phyloP scores from a whole-genome alignment of 1,140 invertebrate genomes.

The Eubasilissa regina region DNA sequence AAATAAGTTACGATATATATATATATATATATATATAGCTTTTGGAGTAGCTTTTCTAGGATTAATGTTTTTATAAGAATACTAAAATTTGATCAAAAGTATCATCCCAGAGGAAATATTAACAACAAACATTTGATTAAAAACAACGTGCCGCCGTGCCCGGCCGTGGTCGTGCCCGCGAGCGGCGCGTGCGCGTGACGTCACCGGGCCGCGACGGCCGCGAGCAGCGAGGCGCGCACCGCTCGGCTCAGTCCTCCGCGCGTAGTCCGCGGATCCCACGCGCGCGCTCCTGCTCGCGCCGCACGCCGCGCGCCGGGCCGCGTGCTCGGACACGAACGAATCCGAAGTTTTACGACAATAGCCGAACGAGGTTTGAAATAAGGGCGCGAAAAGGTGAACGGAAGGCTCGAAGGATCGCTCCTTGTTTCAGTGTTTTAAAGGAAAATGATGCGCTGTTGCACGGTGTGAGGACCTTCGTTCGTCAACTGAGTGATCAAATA shows the following conservation, averaged over 20 bases:
- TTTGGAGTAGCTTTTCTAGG: too few relatives aligned
- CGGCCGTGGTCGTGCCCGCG: background rate
- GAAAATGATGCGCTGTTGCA: background rate
- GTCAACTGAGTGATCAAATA: background rate
- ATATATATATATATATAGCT: too few relatives aligned
- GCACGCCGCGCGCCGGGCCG: slow-evolving; percentile 11
- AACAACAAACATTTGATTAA: too few relatives aligned
- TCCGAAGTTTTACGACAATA: slow-evolving; percentile 22
- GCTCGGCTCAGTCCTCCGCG: slow-evolving; percentile 19
- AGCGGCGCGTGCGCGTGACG: slow-evolving; percentile 39
- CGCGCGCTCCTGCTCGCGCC: background rate
- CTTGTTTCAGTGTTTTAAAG: background rate
- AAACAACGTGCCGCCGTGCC: slow-evolving; percentile 4
- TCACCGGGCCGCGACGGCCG: background rate
- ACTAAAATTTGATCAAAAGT: too few relatives aligned
- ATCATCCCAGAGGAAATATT: too few relatives aligned
- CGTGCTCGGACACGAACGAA: slow-evolving; percentile 37
- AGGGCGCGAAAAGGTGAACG: slow-evolving; percentile 34
- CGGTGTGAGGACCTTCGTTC: background rate
- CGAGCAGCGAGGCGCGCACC: background rate
- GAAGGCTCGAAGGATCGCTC: background rate
- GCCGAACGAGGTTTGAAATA: slow-evolving; percentile 3
- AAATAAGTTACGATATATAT: too few relatives aligned
- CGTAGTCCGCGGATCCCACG: slow-evolving; percentile 26
- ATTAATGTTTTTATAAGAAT: too few relatives aligned